Percentiles rank a stretch among this genome's conserved stretches.
Evolutionary conservation across 2,113 vertebrate genomes (phyloP).

Genomic region (Gobiocypris rarus): DNA sequence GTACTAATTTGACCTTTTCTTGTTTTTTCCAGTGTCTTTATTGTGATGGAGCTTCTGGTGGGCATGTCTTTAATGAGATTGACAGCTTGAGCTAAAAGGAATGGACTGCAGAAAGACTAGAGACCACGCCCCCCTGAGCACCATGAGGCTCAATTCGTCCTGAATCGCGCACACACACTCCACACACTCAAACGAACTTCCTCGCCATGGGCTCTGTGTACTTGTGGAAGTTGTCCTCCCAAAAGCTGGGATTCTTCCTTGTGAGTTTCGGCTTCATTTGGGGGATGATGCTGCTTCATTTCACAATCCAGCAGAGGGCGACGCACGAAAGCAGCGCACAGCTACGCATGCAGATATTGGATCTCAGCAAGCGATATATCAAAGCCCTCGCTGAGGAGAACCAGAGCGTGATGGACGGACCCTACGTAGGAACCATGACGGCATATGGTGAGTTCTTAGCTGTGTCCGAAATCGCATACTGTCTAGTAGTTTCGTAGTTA

Average conservation of each 20-base stretch:
- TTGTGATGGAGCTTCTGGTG: constrained; percentile 14
- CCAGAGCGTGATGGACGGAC: constrained; percentile 93
- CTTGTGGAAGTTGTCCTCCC: constrained; percentile 95
- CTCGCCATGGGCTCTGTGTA: constrained; percentile 65
- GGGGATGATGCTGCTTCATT: constrained; percentile 99
- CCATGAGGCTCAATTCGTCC: constrained; percentile 43
- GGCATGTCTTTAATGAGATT: neutral
- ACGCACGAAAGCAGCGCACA: constrained; percentile 93
- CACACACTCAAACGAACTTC: constrained; percentile 13
- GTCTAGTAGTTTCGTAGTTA: no score
- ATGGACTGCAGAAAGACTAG: constrained; percentile 26
- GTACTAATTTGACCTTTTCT: neutral
- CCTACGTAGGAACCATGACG: constrained; percentile 97
- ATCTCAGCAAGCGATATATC: constrained; percentile 98
- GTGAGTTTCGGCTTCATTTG: constrained; percentile 99
- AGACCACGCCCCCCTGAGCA: neutral
- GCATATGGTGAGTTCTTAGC: constrained; percentile 86
- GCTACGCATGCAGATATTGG: constrained; percentile 95
- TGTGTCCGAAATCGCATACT: no score
- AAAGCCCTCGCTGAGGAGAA: constrained; percentile 97
- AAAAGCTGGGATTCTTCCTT: constrained; percentile 97
- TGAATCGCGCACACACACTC: constrained; percentile 18
- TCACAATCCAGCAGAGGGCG: constrained; percentile 96
- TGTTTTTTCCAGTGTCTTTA: neutral
- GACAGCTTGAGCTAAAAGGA: neutral